A percentile compares a stretch with the other conserved stretches of the same genome.
Conservation (phyloP, 2,888 invertebrate genomes). For the Arctia plantaginis region DNA sequence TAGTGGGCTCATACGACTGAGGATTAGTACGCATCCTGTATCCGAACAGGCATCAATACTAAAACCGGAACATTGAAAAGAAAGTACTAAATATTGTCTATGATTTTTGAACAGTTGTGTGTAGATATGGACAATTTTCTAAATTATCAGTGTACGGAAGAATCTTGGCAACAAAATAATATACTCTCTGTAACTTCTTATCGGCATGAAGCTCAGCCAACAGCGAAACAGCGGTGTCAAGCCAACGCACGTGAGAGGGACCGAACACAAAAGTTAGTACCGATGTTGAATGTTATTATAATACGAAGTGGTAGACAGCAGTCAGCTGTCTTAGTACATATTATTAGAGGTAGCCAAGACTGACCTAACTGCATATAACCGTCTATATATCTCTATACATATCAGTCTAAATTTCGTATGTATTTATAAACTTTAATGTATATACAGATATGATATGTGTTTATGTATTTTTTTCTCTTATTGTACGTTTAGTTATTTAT, state of each 20-base stretch:
- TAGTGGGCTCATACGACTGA: constrained; percentile 68
- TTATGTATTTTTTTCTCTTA: too few relatives aligned
- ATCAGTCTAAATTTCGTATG: too few relatives aligned
- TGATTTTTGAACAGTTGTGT: background rate
- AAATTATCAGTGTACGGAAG: constrained; percentile 71
- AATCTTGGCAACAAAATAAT: constrained; percentile 70
- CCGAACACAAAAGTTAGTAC: constrained; percentile 92
- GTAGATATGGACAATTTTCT: constrained; percentile 71
- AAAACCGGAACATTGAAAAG: constrained; percentile 14
- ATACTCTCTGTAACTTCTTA: constrained; percentile 61
- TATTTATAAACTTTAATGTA: background rate
- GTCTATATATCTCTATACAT: background rate
- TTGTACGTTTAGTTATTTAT: background rate
- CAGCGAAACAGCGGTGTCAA: constrained; percentile 89
- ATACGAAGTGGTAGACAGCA: background rate
- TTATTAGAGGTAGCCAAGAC: background rate
- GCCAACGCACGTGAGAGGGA: constrained; percentile 94
- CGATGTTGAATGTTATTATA: constrained; percentile 30
- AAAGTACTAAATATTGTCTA: background rate
- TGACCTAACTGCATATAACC: background rate
- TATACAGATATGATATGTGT: too few relatives aligned
- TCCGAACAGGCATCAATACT: constrained; percentile 44
- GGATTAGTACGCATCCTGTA: constrained; percentile 73
- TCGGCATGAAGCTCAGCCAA: constrained; percentile 71
- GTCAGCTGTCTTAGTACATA: background rate